Evolutionary conservation across 2,113 vertebrate species (phyloP), one percentile per base, ranked within the genome.

Genomic region (Gallinago jamesoni): DNA sequence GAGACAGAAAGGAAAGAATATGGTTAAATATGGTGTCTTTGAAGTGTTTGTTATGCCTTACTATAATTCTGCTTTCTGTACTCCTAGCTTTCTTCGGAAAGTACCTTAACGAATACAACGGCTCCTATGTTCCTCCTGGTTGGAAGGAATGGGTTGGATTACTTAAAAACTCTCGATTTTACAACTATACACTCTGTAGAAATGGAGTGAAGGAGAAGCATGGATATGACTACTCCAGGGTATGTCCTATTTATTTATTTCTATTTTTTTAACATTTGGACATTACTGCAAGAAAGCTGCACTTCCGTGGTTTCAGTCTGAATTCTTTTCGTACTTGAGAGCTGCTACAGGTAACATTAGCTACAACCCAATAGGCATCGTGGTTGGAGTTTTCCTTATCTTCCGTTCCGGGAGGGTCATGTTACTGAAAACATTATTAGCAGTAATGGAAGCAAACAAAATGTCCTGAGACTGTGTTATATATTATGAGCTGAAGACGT

Each of bases 71-170:
- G 37, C 72, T 84, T 66, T 87, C 45, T 96, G 43, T 69, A 63
- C 69, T 78, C 81, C 23, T 97, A 99, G 99, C 99, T 93, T 99
- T 99, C 97, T 99, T 99, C 93, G 99, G 99, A 52, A 99, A 99
- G 96, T 99, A 99, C 93, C 98, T 99, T 60, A 99, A 99, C 56
- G 99, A 99, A 83, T 99, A 99, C 97, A 99, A 99, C 9, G 99
- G 99, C 78, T 99, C 99, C 55, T 99, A 99, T 18, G 98, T 99
- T 94, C 99, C 99, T 14, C 99, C 99, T 19, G 99, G 99, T 90
- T 99, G 99, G 99, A 99, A 98, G 96, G 99, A 99, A 95, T 99
- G 99, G 99, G 99, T 99, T 64, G 99, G 99, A 31, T 98, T 99
- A 69, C 98, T 99, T 69, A 99, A 99, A 96, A 99, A 99, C 95